Conservation (phyloP, 2,888 invertebrate genomes). For the Napeogenes inachia region DNA sequence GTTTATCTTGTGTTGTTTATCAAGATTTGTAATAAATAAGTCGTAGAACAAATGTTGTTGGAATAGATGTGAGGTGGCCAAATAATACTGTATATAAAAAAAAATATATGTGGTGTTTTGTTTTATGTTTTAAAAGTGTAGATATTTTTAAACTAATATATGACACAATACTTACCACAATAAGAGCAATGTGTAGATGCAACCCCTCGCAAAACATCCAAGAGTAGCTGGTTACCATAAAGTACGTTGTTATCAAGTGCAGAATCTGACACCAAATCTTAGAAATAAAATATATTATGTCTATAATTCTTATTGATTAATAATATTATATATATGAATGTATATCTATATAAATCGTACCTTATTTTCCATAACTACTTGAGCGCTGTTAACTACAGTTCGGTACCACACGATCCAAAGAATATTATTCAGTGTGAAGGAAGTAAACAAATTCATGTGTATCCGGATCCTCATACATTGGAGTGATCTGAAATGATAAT, state of each 20-base stretch:
- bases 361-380: conserved; percentile 77
- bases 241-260: conserved; percentile 83
- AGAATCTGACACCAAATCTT: conserved; percentile 84
- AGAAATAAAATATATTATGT: conserved; percentile 8
- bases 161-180: conserved; percentile 73
- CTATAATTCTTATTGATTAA: too few relatives aligned
- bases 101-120: too few relatives aligned
- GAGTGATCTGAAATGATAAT: conserved; percentile 67
- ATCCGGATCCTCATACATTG: conserved; percentile 85
- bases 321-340: neutral
- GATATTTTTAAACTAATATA: too few relatives aligned
- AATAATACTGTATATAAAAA: too few relatives aligned
- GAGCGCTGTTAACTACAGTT: conserved; percentile 77
- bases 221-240: conserved; percentile 86
- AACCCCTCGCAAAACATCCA: conserved; percentile 92
- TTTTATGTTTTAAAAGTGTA: too few relatives aligned
- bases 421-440: conserved; percentile 84
- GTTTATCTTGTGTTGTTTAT: too few relatives aligned
- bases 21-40: too few relatives aligned
- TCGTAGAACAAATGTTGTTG: too few relatives aligned
- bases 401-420: conserved; percentile 88
- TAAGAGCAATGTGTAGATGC: conserved; percentile 85
- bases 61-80: too few relatives aligned
- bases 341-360: conserved; percentile 48
- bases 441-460: conserved; percentile 86